These are phyloP conservation scores for Heliconius hewitsoni DNA, from an alignment of 1,140 invertebrate species.

Conservation along the genomic window DNA sequence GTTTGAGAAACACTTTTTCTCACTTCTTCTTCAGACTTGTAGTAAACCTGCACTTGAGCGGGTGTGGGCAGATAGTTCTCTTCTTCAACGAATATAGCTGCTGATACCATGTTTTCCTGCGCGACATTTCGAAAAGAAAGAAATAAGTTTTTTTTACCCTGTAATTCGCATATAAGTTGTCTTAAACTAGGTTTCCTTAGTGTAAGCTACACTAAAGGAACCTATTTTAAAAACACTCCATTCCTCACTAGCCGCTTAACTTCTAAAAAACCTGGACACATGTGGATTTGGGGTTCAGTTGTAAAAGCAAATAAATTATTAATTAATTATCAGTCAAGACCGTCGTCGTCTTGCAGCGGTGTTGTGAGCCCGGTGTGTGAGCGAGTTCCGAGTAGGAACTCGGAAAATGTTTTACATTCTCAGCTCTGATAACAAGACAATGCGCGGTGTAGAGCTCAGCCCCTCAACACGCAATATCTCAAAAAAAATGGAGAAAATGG, in stretches of 20 bases:
- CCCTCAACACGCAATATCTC: background rate
- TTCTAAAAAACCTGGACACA: too few species aligned
- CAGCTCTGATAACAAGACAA: background rate
- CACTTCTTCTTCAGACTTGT: conserved; percentile 46
- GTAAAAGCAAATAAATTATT: too few species aligned
- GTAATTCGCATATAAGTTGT: too few species aligned
- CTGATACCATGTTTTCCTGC: conserved; percentile 66
- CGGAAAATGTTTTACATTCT: background rate
- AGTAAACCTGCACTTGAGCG: conserved; percentile 48
- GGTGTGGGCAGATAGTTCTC: conserved; percentile 52
- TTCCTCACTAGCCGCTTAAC: too few species aligned
- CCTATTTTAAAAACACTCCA: too few species aligned
- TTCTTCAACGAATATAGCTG: conserved; percentile 51
- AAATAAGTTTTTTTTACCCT: background rate
- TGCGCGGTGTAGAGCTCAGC: too few species aligned
- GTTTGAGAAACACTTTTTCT: background rate
- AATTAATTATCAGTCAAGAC: too few species aligned
- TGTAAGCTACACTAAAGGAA: too few species aligned
- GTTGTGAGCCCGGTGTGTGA: too few species aligned
- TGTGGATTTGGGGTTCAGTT: background rate
- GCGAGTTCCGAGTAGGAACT: too few species aligned
- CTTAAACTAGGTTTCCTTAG: too few species aligned
- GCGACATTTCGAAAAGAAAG: background rate
- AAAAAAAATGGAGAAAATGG: background rate
- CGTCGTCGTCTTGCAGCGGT: too few species aligned